A percentile compares a stretch with the other conserved stretches of the same genome.
Evolutionary conservation across 2,113 vertebrate species (phyloP).

Genomic region (Mobula hypostoma): DNA sequence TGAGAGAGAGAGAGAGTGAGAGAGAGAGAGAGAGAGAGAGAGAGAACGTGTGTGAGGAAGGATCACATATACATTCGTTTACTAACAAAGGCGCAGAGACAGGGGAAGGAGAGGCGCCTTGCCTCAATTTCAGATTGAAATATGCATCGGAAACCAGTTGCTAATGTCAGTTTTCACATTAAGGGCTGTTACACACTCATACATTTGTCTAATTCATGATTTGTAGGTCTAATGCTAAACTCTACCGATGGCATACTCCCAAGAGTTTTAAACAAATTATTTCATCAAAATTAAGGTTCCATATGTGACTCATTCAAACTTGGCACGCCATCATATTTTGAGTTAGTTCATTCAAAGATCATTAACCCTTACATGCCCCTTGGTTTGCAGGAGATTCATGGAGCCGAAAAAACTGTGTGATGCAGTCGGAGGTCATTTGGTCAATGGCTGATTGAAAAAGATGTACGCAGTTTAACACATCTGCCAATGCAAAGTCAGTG

Average conservation of each 20-base stretch:
- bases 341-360: background rate
- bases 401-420: too few species aligned
- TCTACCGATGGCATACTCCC: slow-evolving; percentile 15
- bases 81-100: background rate
- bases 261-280: slow-evolving; percentile 28
- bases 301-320: slow-evolving; percentile 33
- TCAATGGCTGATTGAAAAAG: too few species aligned
- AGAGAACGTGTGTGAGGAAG: background rate
- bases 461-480: too few species aligned
- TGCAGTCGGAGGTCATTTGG: too few species aligned
- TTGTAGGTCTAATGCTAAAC: background rate
- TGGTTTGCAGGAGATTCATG: background rate
- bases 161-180: background rate
- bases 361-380: background rate
- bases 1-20: background rate
- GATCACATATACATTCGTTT: background rate
- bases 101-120: background rate
- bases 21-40: background rate
- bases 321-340: slow-evolving; percentile 1
- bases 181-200: background rate
- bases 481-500: too few species aligned
- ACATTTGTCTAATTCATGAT: slow-evolving; percentile 5
- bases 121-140: background rate
- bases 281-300: slow-evolving; percentile 29
- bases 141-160: background rate